Evolutionary conservation across 2,888 invertebrate genomes (phyloP).

Genomic region (Amphimallon solstitiale): DNA sequence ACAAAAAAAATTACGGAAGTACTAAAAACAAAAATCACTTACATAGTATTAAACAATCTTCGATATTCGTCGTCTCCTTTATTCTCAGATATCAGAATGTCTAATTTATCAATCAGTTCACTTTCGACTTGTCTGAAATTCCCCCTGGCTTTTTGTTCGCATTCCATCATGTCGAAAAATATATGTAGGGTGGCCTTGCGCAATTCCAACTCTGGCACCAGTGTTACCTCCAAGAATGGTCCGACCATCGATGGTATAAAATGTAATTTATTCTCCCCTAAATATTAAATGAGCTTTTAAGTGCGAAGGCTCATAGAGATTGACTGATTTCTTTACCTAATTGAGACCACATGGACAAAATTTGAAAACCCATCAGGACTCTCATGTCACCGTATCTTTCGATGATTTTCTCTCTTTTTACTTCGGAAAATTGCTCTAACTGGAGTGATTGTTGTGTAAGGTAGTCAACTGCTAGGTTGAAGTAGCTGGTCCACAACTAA

Average conservation of each 20-base stretch:
- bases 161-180: slow-evolving; percentile 95
- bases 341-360: slow-evolving; percentile 91
- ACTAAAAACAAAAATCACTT: slow-evolving; percentile 66
- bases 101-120: slow-evolving; percentile 92
- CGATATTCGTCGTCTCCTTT: slow-evolving; percentile 95
- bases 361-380: slow-evolving; percentile 90
- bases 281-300: slow-evolving; percentile 35
- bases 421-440: slow-evolving; percentile 83
- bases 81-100: slow-evolving; percentile 90
- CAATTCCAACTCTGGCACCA: slow-evolving; percentile 86
- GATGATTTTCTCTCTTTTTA: slow-evolving; percentile 79
- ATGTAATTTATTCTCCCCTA: slow-evolving; percentile 85
- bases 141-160: slow-evolving; percentile 84
- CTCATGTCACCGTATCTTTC: slow-evolving; percentile 91
- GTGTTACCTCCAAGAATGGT: slow-evolving; percentile 90
- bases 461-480: slow-evolving; percentile 82
- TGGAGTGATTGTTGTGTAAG: slow-evolving; percentile 84
- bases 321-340: slow-evolving; percentile 67
- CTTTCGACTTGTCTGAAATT: slow-evolving; percentile 92
- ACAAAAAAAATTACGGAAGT: not conserved
- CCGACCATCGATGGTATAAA: slow-evolving; percentile 94
- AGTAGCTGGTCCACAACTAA: slow-evolving; percentile 76
- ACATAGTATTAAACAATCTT: slow-evolving; percentile 95
- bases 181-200: slow-evolving; percentile 91
- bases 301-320: not conserved